These are phyloP conservation scores for Epiblema foenella DNA, from an alignment of 2,888 invertebrate species.

Conservation along the genomic window DNA sequence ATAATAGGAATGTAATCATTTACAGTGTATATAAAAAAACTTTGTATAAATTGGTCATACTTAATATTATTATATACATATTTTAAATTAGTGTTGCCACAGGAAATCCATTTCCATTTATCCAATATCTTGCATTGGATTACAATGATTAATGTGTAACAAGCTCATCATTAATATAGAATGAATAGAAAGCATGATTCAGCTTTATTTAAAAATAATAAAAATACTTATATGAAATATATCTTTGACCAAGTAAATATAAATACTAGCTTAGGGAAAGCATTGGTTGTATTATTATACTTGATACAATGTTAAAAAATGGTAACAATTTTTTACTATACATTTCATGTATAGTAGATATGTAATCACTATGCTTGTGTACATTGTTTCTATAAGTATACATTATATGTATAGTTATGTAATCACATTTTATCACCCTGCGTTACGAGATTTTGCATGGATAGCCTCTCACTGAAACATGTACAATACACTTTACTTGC, in stretches of 20 bases:
- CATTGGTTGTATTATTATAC: slow-evolving; percentile 6
- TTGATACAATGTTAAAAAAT: slow-evolving; percentile 5
- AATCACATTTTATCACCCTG: slow-evolving; percentile 36
- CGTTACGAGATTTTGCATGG: background rate
- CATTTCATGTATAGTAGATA: slow-evolving; percentile 17
- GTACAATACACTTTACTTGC: slow-evolving; percentile 22
- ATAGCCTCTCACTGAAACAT: background rate
- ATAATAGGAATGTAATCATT: slow-evolving; percentile 17
- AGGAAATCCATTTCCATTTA: background rate
- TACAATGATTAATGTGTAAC: background rate
- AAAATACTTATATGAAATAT: background rate
- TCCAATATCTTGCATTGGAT: slow-evolving; percentile 4
- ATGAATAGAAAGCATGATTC: background rate
- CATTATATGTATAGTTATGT: slow-evolving; percentile 9
- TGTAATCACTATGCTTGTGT: background rate
- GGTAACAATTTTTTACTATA: slow-evolving; percentile 17
- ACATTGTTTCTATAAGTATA: background rate
- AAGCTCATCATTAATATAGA: background rate
- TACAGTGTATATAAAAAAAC: slow-evolving; percentile 1
- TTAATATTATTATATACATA: background rate
- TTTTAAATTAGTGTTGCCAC: slow-evolving; percentile 3
- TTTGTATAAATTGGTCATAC: background rate
- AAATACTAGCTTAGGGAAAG: background rate
- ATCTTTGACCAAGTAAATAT: background rate
- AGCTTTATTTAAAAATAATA: background rate